These are phyloP conservation scores for Valencia hispanica DNA, from an alignment of 2,797 vertebrate species.

Conservation along the genomic window DNA sequence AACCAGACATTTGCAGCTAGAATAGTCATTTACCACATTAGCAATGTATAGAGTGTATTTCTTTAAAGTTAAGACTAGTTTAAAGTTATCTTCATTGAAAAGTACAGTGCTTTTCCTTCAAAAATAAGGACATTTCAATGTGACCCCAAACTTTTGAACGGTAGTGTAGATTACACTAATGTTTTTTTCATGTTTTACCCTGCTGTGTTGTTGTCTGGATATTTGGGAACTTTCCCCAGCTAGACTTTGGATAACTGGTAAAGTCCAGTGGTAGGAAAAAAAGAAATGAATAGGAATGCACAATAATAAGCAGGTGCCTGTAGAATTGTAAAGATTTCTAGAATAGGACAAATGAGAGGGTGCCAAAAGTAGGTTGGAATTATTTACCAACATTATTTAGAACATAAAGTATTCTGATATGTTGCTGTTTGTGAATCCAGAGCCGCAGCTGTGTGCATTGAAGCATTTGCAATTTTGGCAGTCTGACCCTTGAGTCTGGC, in stretches of 20 bases:
- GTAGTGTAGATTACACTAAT: background rate
- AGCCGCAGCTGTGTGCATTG: slow-evolving; percentile 40
- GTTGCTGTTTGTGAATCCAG: background rate
- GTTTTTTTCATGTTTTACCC: background rate
- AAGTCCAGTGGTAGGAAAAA: background rate
- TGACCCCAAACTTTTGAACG: too few relatives aligned
- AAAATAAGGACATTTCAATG: too few relatives aligned
- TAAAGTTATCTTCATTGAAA: too few relatives aligned
- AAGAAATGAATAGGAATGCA: background rate
- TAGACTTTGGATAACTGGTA: background rate
- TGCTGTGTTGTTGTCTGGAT: too few relatives aligned
- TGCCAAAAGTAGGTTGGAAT: background rate
- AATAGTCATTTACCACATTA: too few relatives aligned
- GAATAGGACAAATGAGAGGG: background rate
- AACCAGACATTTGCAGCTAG: too few relatives aligned
- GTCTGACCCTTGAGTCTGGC: slow-evolving; percentile 33
- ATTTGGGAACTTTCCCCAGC: background rate
- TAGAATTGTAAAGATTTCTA: background rate
- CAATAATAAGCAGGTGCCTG: background rate
- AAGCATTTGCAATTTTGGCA: slow-evolving; percentile 25
- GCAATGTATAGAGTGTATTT: too few relatives aligned
- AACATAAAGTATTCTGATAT: background rate
- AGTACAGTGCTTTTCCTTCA: too few relatives aligned
- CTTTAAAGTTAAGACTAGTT: too few relatives aligned
- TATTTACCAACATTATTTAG: background rate